A percentile compares a stretch with the other conserved stretches of the same genome.
Evolutionary conservation across 2,113 vertebrate genomes (phyloP).

Genomic region (Xerus inauris): DNA sequence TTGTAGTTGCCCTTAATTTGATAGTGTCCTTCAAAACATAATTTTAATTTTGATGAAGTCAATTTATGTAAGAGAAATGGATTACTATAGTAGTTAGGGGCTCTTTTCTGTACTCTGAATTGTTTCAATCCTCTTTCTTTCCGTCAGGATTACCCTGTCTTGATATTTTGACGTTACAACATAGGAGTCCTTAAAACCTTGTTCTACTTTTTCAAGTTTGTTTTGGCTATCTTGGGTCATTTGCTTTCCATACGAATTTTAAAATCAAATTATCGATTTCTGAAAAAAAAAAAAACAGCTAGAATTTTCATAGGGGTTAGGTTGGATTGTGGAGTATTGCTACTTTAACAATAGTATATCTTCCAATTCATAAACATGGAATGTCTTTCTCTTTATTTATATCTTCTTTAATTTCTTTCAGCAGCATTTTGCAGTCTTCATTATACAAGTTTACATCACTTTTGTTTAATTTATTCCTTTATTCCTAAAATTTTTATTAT

Average conservation of each 20-base stretch:
- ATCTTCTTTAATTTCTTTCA: neutral
- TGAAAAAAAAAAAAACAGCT: neutral
- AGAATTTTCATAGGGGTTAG: neutral
- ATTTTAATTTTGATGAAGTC: neutral
- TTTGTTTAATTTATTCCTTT: neutral
- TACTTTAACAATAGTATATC: neutral
- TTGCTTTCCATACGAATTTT: neutral
- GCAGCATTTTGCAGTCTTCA: neutral
- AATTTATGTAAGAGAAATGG: neutral
- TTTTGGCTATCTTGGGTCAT: neutral
- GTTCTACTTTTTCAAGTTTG: neutral
- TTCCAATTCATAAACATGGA: neutral
- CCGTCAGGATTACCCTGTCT: neutral
- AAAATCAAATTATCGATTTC: neutral
- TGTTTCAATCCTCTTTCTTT: neutral
- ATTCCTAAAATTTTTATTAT: neutral
- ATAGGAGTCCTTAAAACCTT: neutral
- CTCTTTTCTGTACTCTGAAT: neutral
- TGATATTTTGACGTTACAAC: neutral
- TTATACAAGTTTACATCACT: neutral
- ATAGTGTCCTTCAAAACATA: neutral
- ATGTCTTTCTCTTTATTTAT: neutral
- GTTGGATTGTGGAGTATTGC: neutral
- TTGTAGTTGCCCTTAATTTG: neutral
- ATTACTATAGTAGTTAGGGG: neutral